These are phyloP conservation scores for Montipora capricornis DNA, from an alignment of 64 coral and sea anemone species.

Conservation along the genomic window DNA sequence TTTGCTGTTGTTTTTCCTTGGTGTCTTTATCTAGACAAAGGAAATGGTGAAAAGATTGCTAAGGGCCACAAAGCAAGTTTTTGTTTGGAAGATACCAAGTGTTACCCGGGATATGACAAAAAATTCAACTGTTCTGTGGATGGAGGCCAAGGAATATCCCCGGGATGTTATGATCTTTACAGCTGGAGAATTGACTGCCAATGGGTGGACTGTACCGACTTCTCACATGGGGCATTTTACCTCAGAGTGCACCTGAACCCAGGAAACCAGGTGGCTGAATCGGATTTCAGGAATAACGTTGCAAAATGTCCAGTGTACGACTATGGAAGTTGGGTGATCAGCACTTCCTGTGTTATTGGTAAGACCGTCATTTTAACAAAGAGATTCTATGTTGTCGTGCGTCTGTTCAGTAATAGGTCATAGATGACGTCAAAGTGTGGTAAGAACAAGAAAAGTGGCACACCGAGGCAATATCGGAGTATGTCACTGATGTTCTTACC, in stretches of 20 bases:
- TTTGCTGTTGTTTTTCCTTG: not conserved
- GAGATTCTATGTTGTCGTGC: no score
- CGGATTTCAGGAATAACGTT: conserved; percentile 92
- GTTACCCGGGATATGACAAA: conserved; percentile 67
- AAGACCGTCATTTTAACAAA: not conserved
- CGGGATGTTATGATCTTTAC: conserved; percentile 94
- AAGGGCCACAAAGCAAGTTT: conserved; percentile 98
- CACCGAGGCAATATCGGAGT: no score
- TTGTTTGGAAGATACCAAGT: conserved; percentile 92
- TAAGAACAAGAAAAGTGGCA: no score
- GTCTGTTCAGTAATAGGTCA: no score
- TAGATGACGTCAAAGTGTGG: no score
- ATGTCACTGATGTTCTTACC: no score
- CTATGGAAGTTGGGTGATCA: conserved; percentile 41
- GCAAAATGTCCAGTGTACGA: conserved; percentile 75
- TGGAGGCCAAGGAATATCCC: conserved; percentile 86
- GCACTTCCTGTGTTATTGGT: conserved; percentile 69
- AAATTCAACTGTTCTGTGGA: conserved; percentile 84
- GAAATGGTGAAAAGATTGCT: conserved; percentile 55
- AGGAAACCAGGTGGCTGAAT: conserved; percentile 77
- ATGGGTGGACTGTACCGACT: conserved; percentile 92
- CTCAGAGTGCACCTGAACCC: conserved; percentile 87
- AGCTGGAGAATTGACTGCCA: conserved; percentile 93
- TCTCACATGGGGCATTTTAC: conserved; percentile 24
- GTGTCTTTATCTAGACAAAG: not conserved